Evolutionary conservation across 1,140 invertebrate species (phyloP).

Genomic region (Spodoptera litura): DNA sequence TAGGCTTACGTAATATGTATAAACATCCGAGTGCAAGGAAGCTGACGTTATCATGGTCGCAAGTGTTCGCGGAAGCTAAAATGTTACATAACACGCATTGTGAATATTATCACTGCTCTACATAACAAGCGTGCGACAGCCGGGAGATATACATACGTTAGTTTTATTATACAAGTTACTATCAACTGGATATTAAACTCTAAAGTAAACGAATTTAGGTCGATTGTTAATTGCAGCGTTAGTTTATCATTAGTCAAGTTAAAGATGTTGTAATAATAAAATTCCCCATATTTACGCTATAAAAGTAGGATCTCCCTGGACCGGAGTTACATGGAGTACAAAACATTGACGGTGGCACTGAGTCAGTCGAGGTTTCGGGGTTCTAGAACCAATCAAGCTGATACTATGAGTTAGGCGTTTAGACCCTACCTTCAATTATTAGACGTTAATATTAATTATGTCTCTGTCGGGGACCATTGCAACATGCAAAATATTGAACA

Average conservation of each 20-base stretch:
- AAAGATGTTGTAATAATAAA: constrained; percentile 52
- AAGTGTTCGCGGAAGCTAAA: constrained; percentile 22
- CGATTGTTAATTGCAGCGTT: constrained; percentile 42
- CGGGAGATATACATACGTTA: constrained; percentile 24
- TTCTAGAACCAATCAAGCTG: constrained; percentile 74
- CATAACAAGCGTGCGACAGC: constrained; percentile 24
- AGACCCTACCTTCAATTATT: constrained; percentile 4
- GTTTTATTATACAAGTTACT: constrained; percentile 7
- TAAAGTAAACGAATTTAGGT: constrained; percentile 21
- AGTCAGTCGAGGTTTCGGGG: constrained; percentile 67
- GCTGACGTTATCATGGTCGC: constrained; percentile 11
- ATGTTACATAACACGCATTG: constrained; percentile 23
- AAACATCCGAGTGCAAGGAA: constrained; percentile 35
- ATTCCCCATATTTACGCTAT: constrained; percentile 82
- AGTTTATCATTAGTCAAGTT: constrained; percentile 38
- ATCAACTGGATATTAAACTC: constrained; percentile 21
- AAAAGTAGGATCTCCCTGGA: constrained; percentile 78
- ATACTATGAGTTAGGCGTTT: constrained; percentile 57
- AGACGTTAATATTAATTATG: constrained; percentile 18
- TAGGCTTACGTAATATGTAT: constrained; percentile 21
- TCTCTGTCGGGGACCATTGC: neutral
- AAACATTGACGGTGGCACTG: constrained; percentile 80
- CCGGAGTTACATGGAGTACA: constrained; percentile 80
- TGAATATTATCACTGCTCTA: neutral
- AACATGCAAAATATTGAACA: constrained; percentile 23